Percentiles rank a stretch among this genome's conserved stretches.
phyloP scores from a whole-genome alignment of 2,797 vertebrate genomes.

The Crypturellus tataupa region DNA sequence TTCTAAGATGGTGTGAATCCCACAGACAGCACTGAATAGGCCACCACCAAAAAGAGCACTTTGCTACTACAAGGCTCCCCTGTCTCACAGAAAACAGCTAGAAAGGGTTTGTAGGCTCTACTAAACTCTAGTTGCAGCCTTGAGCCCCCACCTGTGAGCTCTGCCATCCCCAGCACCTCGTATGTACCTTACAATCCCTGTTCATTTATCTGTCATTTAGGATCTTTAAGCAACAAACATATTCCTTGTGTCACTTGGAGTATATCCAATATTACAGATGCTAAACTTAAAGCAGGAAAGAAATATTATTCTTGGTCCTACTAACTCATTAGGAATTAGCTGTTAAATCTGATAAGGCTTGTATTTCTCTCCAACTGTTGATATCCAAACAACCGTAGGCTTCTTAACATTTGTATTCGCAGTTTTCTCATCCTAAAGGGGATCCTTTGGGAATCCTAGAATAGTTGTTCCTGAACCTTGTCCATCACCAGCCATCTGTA shows the following conservation, averaged over 20 bases:
- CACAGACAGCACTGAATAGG: fast-evolving
- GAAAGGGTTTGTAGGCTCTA: background rate
- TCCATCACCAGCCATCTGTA: background rate
- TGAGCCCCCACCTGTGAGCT: background rate
- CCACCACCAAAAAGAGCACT: background rate
- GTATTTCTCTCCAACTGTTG: background rate
- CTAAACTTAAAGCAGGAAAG: background rate
- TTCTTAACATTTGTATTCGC: background rate
- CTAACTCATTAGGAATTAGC: background rate
- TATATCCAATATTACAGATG: background rate
- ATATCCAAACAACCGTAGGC: background rate
- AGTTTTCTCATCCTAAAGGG: background rate
- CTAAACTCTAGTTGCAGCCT: background rate
- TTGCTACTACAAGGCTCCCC: background rate
- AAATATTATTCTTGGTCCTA: background rate
- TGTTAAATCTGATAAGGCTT: background rate
- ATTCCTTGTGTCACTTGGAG: background rate
- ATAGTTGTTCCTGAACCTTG: background rate
- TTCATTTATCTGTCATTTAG: background rate
- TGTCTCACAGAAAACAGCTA: background rate
- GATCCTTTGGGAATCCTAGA: background rate
- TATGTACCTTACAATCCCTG: background rate
- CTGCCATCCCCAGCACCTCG: background rate
- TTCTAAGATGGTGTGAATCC: background rate
- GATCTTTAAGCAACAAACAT: background rate